Evolutionary conservation across 2,113 vertebrate genomes (phyloP).

Genomic region (Pteronura brasiliensis): DNA sequence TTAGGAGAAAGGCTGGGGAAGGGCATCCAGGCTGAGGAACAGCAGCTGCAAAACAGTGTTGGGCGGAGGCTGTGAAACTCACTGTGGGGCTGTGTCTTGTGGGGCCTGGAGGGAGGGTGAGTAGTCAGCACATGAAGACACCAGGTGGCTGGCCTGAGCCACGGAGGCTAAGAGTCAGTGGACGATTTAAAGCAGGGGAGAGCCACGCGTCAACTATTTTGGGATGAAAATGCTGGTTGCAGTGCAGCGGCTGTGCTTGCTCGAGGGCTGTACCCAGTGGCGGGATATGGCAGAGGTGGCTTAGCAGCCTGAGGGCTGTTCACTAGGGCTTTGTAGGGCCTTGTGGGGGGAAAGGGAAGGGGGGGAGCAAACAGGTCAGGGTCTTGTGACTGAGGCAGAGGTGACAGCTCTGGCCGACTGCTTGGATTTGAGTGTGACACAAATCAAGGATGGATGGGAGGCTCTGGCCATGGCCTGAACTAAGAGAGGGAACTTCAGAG

Average conservation of each 20-base stretch:
- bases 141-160: background rate
- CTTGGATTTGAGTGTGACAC: background rate
- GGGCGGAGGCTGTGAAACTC: background rate
- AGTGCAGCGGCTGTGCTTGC: background rate
- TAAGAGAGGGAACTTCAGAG: background rate
- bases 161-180: rapidly evolving
- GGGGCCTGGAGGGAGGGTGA: background rate
- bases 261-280: background rate
- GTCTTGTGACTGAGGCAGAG: background rate
- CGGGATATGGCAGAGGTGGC: background rate
- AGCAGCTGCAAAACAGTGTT: background rate
- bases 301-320: background rate
- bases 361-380: background rate
- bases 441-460: background rate
- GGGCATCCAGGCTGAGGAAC: background rate
- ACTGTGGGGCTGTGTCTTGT: background rate
- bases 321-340: background rate
- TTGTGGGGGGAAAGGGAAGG: background rate
- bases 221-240: background rate
- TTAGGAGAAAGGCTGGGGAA: background rate
- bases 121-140: background rate
- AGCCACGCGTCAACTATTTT: background rate
- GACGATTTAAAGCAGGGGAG: background rate
- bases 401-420: background rate
- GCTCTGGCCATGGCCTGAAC: background rate